Conservation (phyloP, 1,140 invertebrate genomes). For the Melanaphis sacchari region DNA sequence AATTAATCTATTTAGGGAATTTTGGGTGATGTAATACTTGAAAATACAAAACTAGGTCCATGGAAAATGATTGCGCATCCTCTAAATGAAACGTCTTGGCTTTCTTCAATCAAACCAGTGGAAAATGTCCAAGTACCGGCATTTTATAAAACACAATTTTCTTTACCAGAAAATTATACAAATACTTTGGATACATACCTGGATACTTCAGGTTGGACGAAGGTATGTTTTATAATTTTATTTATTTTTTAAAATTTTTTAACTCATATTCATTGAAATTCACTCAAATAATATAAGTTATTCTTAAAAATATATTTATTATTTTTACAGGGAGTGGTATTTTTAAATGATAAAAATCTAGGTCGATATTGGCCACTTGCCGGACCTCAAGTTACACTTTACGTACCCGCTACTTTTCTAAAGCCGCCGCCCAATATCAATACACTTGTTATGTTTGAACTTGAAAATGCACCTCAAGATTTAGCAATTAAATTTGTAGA, state of each 20-base stretch:
- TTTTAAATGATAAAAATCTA: slow-evolving; percentile 76
- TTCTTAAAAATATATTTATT: neutral
- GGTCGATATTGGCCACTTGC: slow-evolving; percentile 80
- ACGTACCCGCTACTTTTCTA: slow-evolving; percentile 68
- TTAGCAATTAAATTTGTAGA: slow-evolving; percentile 42
- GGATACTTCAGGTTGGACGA: slow-evolving; percentile 54
- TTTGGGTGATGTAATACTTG: neutral
- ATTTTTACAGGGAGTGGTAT: slow-evolving; percentile 71
- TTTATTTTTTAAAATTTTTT: no score
- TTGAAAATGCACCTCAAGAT: slow-evolving; percentile 23
- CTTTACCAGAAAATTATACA: neutral
- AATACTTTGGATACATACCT: slow-evolving; percentile 49
- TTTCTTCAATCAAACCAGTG: slow-evolving; percentile 23
- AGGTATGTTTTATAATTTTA: slow-evolving; percentile 17
- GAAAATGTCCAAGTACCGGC: slow-evolving; percentile 30
- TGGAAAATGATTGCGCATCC: slow-evolving; percentile 56
- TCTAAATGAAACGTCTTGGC: slow-evolving; percentile 54
- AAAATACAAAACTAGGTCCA: slow-evolving; percentile 4
- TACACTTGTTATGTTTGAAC: slow-evolving; percentile 55
- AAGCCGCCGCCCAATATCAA: slow-evolving; percentile 36
- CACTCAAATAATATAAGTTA: neutral
- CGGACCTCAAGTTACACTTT: slow-evolving; percentile 80
- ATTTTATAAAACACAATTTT: slow-evolving; percentile 45
- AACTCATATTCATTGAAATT: neutral
- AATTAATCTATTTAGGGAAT: slow-evolving; percentile 53